These are phyloP conservation scores for Falco columbarius DNA, from an alignment of 2,797 vertebrate genomes.

Conservation along the genomic window DNA sequence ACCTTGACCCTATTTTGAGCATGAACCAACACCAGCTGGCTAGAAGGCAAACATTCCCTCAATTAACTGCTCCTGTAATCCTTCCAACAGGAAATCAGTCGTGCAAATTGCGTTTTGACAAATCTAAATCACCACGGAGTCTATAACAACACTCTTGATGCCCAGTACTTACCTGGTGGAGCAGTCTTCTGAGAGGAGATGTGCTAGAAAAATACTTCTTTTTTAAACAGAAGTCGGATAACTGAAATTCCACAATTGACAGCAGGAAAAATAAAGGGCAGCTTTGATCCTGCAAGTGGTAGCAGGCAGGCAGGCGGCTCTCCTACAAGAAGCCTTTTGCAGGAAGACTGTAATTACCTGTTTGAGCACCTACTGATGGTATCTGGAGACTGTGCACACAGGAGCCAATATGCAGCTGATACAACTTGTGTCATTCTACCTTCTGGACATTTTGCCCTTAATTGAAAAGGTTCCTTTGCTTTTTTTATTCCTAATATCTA, in stretches of 20 bases:
- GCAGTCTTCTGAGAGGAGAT: background rate
- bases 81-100: conserved; percentile 3
- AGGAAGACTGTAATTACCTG: conserved; percentile 45
- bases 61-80: background rate
- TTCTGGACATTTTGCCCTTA: conserved; percentile 16
- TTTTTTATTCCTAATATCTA: background rate
- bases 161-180: background rate
- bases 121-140: background rate
- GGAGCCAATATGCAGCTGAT: background rate
- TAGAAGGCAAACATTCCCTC: background rate
- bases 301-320: background rate
- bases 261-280: background rate
- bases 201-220: background rate
- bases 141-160: background rate
- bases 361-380: conserved; percentile 30
- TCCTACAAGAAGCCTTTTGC: conserved; percentile 19
- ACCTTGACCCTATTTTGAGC: background rate
- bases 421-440: background rate
- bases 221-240: background rate
- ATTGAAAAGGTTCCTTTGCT: background rate
- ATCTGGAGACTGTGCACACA: background rate
- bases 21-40: background rate
- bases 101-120: conserved; percentile 33
- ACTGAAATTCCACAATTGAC: background rate
- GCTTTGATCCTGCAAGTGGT: background rate